Percentiles rank a stretch among this genome's conserved stretches.
phyloP scores from a whole-genome alignment of 2,113 vertebrate genomes.

The Tychaedon coryphoeus region DNA sequence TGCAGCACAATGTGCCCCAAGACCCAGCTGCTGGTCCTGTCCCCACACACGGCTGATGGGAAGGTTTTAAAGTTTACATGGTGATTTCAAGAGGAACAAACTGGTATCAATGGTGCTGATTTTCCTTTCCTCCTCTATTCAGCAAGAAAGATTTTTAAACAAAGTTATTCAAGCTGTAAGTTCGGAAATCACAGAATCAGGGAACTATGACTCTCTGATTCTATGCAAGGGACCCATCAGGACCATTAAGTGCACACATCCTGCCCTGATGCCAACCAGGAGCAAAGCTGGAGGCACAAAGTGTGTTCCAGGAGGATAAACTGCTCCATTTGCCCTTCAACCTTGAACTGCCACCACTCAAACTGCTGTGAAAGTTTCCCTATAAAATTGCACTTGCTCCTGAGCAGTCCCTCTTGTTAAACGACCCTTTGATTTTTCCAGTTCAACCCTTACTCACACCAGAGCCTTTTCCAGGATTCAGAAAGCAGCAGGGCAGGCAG shows the following conservation, averaged over 20 bases:
- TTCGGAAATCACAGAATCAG: rapidly evolving
- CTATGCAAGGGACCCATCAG: background rate
- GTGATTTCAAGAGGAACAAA: background rate
- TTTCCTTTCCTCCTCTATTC: background rate
- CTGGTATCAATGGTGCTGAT: background rate
- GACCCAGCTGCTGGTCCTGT: background rate
- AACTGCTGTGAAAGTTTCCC: background rate
- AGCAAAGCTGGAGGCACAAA: background rate
- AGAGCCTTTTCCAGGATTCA: background rate
- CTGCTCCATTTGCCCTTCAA: background rate
- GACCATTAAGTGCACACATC: background rate
- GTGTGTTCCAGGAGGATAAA: background rate
- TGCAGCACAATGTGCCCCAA: rapidly evolving
- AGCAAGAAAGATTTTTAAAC: background rate
- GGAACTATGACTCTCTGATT: background rate
- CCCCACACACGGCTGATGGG: background rate
- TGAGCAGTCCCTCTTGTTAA: background rate
- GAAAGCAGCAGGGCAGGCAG: background rate
- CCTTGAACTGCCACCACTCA: background rate
- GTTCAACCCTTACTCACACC: background rate
- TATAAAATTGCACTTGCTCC: background rate
- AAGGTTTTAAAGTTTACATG: background rate
- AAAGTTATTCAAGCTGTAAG: background rate
- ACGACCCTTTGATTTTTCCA: background rate
- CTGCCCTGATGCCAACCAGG: background rate